These are phyloP conservation scores for Agapornis canus DNA, from an alignment of 2,797 vertebrate species.

Conservation along the genomic window DNA sequence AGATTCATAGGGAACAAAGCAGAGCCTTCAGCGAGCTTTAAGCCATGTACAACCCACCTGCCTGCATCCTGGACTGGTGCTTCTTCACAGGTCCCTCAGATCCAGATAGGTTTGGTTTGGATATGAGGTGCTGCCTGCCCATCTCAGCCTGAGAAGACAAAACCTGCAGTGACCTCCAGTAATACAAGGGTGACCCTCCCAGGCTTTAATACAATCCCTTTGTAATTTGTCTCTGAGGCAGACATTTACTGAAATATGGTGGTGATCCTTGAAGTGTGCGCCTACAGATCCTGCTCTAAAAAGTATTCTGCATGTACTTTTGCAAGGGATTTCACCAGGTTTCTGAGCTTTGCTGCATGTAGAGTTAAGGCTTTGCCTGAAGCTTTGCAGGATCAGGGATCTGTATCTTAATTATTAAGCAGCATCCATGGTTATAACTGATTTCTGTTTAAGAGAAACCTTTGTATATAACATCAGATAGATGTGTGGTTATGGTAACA, in stretches of 20 bases:
- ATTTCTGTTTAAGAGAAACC: neutral
- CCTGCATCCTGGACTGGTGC: neutral
- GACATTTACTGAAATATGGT: neutral
- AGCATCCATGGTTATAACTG: neutral
- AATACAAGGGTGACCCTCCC: neutral
- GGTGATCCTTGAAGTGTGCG: neutral
- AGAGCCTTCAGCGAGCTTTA: neutral
- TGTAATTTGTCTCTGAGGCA: neutral
- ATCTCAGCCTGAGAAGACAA: neutral
- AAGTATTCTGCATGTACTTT: neutral
- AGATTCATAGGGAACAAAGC: neutral
- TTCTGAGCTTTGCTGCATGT: fast-evolving
- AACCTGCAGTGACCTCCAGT: fast-evolving
- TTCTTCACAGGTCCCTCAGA: neutral
- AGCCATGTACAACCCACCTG: fast-evolving
- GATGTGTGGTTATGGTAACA: neutral
- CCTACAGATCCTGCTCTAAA: neutral
- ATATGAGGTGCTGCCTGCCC: fast-evolving
- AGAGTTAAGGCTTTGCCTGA: neutral
- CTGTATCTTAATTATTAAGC: neutral
- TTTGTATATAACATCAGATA: neutral
- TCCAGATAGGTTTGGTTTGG: neutral
- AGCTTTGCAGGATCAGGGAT: neutral
- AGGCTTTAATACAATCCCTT: neutral
- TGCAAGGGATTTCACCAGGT: neutral